Evolutionary conservation across 1,140 invertebrate species (phyloP).

Genomic region (Hypothenemus hampei): DNA sequence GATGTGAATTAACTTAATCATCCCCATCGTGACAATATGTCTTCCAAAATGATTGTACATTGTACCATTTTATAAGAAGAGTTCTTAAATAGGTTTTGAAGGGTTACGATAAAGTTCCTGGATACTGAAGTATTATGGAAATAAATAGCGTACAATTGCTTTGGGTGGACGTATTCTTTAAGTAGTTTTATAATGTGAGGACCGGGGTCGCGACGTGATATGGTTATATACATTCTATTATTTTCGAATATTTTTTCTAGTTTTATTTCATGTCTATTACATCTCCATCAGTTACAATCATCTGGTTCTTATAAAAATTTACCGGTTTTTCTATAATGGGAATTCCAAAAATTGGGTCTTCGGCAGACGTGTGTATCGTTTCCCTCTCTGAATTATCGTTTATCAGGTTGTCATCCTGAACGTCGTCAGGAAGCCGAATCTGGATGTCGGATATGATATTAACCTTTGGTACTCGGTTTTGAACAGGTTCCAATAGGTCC

Average conservation of each 20-base stretch:
- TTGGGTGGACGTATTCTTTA: conserved; percentile 26
- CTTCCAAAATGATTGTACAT: conserved; percentile 13
- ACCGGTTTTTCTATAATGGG: conserved; percentile 10
- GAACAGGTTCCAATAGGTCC: background rate
- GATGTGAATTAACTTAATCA: no score
- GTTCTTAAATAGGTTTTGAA: conserved; percentile 28
- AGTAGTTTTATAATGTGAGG: conserved; percentile 10
- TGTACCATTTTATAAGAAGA: conserved; percentile 26
- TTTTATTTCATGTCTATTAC: background rate
- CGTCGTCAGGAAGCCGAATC: conserved; percentile 4
- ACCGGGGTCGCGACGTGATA: background rate
- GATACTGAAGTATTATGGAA: conserved; percentile 5
- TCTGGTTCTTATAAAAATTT: conserved; percentile 20
- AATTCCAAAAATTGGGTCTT: conserved; percentile 23
- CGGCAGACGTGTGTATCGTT: conserved; percentile 11
- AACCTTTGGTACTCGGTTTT: conserved; percentile 6
- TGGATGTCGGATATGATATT: conserved; percentile 6
- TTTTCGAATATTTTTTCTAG: conserved; percentile 17
- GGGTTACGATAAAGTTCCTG: conserved; percentile 5
- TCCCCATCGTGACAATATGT: no score
- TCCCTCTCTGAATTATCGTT: conserved; percentile 9
- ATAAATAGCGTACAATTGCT: conserved; percentile 18
- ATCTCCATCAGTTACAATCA: conserved; percentile 1
- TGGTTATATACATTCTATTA: conserved; percentile 6
- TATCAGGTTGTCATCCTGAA: background rate